Evolutionary conservation across 1,140 invertebrate species (phyloP).

Genomic region (Linepithema humile): DNA sequence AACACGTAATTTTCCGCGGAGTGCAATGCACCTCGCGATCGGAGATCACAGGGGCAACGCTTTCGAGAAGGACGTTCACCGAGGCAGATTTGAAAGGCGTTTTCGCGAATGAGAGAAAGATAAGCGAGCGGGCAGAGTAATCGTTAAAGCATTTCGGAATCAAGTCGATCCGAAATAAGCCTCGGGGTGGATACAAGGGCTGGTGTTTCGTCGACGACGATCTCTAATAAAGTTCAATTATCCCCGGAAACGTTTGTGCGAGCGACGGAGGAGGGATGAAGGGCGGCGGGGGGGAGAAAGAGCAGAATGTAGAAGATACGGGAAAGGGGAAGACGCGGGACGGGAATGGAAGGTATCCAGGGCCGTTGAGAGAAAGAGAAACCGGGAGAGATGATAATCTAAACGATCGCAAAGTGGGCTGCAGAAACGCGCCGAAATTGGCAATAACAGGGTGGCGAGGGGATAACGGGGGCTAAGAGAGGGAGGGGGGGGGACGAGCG

Average conservation of each 20-base stretch:
- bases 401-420: constrained; percentile 82
- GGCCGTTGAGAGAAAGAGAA: constrained; percentile 69
- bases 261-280: background rate
- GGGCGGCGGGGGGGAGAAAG: background rate
- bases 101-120: constrained; percentile 39
- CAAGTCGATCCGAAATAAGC: constrained; percentile 59
- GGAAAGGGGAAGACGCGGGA: constrained; percentile 10
- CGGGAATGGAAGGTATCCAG: background rate
- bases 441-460: constrained; percentile 78
- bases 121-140: constrained; percentile 16
- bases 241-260: constrained; percentile 70
- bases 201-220: constrained; percentile 64
- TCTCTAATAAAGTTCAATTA: constrained; percentile 78
- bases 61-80: background rate
- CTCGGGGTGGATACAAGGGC: constrained; percentile 41
- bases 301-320: constrained; percentile 40
- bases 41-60: background rate
- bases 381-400: constrained; percentile 80
- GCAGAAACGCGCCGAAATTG: constrained; percentile 79
- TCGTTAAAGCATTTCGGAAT: constrained; percentile 59
- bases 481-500: background rate
- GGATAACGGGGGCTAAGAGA: constrained; percentile 24
- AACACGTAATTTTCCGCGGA: background rate
- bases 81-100: constrained; percentile 34
- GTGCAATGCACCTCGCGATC: background rate